phyloP scores from a whole-genome alignment of 2,888 invertebrate genomes.

The Pristionchus exspectatus region DNA sequence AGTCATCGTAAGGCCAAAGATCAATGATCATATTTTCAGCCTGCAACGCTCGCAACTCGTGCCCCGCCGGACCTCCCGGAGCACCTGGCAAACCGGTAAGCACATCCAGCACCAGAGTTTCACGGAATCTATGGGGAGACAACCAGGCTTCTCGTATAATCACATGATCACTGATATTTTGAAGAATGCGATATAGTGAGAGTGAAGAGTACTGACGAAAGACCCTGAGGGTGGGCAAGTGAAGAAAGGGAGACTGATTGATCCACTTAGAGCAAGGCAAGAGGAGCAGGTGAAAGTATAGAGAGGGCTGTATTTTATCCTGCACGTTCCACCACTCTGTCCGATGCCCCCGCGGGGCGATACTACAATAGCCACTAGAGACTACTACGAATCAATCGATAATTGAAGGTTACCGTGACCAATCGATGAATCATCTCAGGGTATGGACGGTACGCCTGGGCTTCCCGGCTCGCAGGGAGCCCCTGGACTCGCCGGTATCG shows the following conservation, averaged over 20 bases:
- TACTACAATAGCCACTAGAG: neutral
- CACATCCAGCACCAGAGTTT: neutral
- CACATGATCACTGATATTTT: neutral
- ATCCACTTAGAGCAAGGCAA: constrained; percentile 27
- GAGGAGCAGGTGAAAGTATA: constrained; percentile 23
- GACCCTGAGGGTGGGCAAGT: neutral
- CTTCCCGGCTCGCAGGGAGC: constrained; percentile 68
- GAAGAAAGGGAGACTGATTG: constrained; percentile 29
- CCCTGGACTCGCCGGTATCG: constrained; percentile 73
- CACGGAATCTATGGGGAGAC: neutral
- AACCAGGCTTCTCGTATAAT: neutral
- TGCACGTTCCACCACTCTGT: constrained; percentile 48
- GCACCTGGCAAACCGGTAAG: constrained; percentile 66
- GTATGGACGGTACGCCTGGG: constrained; percentile 69
- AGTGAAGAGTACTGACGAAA: neutral
- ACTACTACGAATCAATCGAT: neutral
- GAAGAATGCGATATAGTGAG: neutral
- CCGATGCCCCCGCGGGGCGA: neutral
- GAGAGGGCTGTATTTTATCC: constrained; percentile 47
- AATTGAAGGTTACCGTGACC: neutral
- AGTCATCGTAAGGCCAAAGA: neutral
- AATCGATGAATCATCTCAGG: constrained; percentile 54
- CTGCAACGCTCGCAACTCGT: constrained; percentile 67
- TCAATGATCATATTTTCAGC: constrained; percentile 56
- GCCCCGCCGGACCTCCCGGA: constrained; percentile 70